Evolutionary conservation across 92 coral and sea anemone species (phyloP).

Genomic region (Phymanthus crucifer): DNA sequence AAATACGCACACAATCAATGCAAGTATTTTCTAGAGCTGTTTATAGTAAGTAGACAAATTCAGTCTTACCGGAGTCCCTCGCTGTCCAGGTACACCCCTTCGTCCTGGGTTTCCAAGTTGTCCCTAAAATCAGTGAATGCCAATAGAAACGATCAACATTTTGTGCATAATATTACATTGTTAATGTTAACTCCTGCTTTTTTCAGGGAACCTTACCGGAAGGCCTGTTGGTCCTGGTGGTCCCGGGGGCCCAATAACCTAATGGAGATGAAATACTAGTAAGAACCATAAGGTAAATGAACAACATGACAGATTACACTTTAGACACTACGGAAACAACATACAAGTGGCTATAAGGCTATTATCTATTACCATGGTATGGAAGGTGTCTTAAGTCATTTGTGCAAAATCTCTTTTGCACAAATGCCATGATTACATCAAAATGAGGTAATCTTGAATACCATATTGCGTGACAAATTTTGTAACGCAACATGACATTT

Average conservation of each 20-base stretch:
- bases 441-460: conserved; percentile 10
- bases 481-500: conserved; percentile 38
- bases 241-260: conserved; percentile 70
- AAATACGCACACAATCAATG: no score
- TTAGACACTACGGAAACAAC: conserved; percentile 30
- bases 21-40: background rate
- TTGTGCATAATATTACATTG: background rate
- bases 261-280: conserved; percentile 9
- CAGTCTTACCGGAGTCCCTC: conserved; percentile 35
- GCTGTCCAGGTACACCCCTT: conserved; percentile 19
- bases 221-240: conserved; percentile 76
- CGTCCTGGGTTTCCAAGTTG: conserved; percentile 19
- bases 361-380: conserved; percentile 47
- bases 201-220: conserved; percentile 53
- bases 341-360: conserved; percentile 30
- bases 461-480: conserved; percentile 35
- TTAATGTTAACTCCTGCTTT: background rate
- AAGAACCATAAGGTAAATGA: conserved; percentile 2
- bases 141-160: background rate
- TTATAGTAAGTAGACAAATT: background rate
- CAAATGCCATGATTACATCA: conserved; percentile 19
- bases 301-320: background rate
- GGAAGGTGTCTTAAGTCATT: conserved; percentile 57
- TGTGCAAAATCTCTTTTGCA: background rate
- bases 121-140: conserved; percentile 19